Conservation (phyloP, 2,888 invertebrate species). For the Diarsia mendica region DNA sequence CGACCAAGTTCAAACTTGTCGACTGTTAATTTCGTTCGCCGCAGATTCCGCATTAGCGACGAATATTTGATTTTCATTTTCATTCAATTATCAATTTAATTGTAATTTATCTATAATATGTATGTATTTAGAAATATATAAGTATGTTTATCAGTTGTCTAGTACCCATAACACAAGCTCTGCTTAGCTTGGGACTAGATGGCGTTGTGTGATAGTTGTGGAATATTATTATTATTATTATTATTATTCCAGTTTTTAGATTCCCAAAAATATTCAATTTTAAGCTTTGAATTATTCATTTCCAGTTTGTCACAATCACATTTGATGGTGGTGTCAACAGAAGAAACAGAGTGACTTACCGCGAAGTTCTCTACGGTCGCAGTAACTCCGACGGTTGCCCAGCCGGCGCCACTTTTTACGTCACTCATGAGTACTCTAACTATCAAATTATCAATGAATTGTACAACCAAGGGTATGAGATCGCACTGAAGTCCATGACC, state of each 20-base stretch:
- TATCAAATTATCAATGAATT: constrained; percentile 91
- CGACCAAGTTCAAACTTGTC: neutral
- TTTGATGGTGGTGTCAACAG: constrained; percentile 92
- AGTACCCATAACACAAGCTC: too few species aligned
- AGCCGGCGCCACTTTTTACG: constrained; percentile 92
- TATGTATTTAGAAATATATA: too few species aligned
- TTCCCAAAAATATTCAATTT: neutral
- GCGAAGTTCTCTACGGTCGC: constrained; percentile 86
- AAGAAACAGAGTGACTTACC: constrained; percentile 89
- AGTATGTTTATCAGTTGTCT: too few species aligned
- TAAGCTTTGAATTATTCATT: constrained; percentile 36
- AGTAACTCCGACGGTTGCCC: constrained; percentile 92
- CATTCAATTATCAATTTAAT: too few species aligned
- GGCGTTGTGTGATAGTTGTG: too few species aligned
- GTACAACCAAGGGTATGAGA: constrained; percentile 91
- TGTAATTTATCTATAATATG: too few species aligned
- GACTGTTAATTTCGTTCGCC: neutral
- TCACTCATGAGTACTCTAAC: constrained; percentile 93
- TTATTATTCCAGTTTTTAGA: neutral
- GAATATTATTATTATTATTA: too few species aligned
- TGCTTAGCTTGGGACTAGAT: too few species aligned
- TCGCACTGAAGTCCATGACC: constrained; percentile 93
- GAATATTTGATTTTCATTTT: neutral
- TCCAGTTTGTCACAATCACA: constrained; percentile 92
- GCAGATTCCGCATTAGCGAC: too few species aligned